Percentiles rank a stretch among this genome's conserved stretches.
These are phyloP conservation scores for Ascidia mentula DNA, from an alignment of 23 tunicate genomes.

Conservation along the genomic window DNA sequence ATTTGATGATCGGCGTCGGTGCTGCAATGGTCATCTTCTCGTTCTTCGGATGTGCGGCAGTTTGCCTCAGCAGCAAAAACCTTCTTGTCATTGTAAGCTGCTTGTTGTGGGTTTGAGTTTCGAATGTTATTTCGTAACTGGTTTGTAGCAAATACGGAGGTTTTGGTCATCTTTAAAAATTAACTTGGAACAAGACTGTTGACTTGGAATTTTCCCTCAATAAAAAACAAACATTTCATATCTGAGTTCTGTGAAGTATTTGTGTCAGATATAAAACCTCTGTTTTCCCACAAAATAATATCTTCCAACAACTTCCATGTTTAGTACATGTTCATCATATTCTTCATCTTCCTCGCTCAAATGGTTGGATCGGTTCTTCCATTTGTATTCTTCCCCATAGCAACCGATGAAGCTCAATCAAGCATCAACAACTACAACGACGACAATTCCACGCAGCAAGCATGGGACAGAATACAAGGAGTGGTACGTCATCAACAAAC, in stretches of 20 bases:
- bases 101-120: background rate
- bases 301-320: too few species aligned
- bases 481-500: constrained; percentile 23
- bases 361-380: constrained; percentile 55
- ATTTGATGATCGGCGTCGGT: constrained; percentile 36
- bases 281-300: too few species aligned
- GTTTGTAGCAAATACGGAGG: background rate
- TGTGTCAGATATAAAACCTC: too few species aligned
- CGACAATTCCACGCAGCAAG: background rate
- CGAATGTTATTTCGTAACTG: too few species aligned
- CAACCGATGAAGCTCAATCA: constrained; percentile 47
- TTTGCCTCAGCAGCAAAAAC: constrained; percentile 12
- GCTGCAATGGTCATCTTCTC: constrained; percentile 21
- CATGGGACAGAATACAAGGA: constrained; percentile 47
- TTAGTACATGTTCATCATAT: constrained; percentile 25
- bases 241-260: too few species aligned
- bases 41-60: constrained; percentile 30
- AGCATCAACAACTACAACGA: constrained; percentile 29
- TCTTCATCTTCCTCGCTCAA: constrained; percentile 28
- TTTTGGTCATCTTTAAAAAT: background rate
- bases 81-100: constrained; percentile 31
- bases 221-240: too few species aligned
- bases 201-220: too few species aligned
- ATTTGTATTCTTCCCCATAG: constrained; percentile 55
- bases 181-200: background rate